These are phyloP conservation scores for Semicossyphus pulcher DNA, from an alignment of 2,113 vertebrate species.

Conservation along the genomic window DNA sequence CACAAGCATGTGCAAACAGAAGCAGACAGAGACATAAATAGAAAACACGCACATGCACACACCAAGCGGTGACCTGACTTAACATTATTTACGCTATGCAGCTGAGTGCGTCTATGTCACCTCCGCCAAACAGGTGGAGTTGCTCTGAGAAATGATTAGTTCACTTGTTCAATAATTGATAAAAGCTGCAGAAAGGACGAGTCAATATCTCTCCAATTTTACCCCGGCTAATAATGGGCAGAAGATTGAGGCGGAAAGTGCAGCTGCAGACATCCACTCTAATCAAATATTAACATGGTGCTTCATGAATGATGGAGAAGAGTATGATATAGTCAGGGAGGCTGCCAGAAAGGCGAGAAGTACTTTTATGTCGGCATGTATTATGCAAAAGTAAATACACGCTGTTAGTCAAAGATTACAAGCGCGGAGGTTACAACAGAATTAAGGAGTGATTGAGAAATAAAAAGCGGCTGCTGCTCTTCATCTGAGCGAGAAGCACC, in stretches of 20 bases:
- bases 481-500: conserved; percentile 12
- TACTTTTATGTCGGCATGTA: conserved; percentile 21
- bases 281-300: conserved; percentile 79
- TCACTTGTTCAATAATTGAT: conserved; percentile 54
- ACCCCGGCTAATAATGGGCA: conserved; percentile 10
- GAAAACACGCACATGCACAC: conserved; percentile 28
- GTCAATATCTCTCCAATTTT: conserved; percentile 40
- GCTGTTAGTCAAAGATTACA: conserved; percentile 1
- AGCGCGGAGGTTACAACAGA: conserved; percentile 39
- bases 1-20: conserved; percentile 43
- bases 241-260: conserved; percentile 59
- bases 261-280: conserved; percentile 63
- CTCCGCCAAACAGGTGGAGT: conserved; percentile 46
- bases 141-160: background rate
- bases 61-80: conserved; percentile 52
- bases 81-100: conserved; percentile 58
- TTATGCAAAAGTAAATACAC: conserved; percentile 47
- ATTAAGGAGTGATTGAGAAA: conserved; percentile 50
- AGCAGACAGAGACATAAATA: conserved; percentile 42
- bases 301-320: conserved; percentile 67
- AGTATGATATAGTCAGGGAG: conserved; percentile 53
- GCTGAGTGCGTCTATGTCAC: conserved; percentile 30
- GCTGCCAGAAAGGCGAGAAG: conserved; percentile 24
- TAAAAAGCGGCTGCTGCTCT: conserved; percentile 45
- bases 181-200: conserved; percentile 40